Evolutionary conservation across 2,797 vertebrate species (phyloP).

Genomic region (Tadarida brasiliensis): DNA sequence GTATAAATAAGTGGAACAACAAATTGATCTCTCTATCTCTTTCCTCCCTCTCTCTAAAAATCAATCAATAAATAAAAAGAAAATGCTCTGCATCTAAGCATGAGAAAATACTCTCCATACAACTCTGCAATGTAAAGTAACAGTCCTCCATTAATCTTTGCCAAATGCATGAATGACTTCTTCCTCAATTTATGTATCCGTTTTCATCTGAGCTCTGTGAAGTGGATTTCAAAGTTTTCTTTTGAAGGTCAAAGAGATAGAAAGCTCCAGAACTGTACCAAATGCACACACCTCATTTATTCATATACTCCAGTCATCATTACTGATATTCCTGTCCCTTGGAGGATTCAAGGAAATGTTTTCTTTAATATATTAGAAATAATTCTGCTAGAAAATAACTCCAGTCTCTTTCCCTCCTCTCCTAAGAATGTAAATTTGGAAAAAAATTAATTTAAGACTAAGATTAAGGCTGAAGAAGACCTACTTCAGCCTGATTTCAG

Average conservation of each 20-base stretch:
- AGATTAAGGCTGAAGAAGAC: neutral
- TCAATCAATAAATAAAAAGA: neutral
- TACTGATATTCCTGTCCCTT: neutral
- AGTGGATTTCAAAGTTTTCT: conserved; percentile 20
- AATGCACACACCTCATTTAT: neutral
- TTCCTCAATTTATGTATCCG: neutral
- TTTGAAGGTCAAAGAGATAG: conserved; percentile 50
- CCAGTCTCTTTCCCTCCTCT: neutral
- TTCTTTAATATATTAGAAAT: neutral
- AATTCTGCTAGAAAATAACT: conserved; percentile 14
- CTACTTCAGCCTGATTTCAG: neutral
- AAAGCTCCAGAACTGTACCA: neutral
- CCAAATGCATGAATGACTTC: conserved; percentile 16
- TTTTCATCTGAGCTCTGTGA: neutral
- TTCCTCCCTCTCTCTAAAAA: too few species aligned
- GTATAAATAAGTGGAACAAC: neutral
- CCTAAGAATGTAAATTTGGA: neutral
- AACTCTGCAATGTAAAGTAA: neutral
- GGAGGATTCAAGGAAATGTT: neutral
- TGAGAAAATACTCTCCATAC: neutral
- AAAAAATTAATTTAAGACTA: neutral
- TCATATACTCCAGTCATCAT: neutral
- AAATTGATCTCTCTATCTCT: neutral
- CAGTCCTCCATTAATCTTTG: neutral
- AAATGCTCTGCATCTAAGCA: neutral